Evolutionary conservation across 2,888 invertebrate species (phyloP).

Genomic region (Poecilobothrus nobilitatus): DNA sequence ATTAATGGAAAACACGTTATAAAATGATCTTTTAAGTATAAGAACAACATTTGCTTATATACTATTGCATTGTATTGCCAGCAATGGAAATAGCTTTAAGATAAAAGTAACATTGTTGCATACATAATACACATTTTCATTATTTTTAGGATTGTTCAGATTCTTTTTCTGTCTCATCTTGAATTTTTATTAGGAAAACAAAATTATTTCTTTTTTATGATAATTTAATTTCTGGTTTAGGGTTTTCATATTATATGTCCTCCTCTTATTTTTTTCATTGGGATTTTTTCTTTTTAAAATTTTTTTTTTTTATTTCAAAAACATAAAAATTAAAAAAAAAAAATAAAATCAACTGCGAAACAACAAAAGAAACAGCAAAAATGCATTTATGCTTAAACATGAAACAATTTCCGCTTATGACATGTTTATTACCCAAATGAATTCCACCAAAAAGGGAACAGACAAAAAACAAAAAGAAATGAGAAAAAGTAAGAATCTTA

Average conservation of each 20-base stretch:
- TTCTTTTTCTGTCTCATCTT: background rate
- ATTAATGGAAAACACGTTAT: no score
- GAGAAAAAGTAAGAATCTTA: no score
- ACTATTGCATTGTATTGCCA: no score
- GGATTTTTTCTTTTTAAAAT: background rate
- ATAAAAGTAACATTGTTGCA: no score
- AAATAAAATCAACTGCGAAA: background rate
- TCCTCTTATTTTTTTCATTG: background rate
- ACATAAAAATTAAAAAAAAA: background rate
- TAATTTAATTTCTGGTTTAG: background rate
- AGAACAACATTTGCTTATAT: no score
- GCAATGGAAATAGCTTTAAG: no score
- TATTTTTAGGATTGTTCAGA: no score
- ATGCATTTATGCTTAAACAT: background rate
- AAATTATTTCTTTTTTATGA: conserved; percentile 3
- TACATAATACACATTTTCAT: no score
- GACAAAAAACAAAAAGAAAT: background rate
- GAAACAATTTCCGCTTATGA: conserved; percentile 4
- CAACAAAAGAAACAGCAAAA: background rate
- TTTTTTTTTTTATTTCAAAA: background rate
- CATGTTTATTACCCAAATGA: conserved; percentile 6
- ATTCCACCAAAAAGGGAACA: background rate
- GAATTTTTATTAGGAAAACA: background rate
- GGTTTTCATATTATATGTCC: no score
- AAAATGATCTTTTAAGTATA: no score